Evolutionary conservation across 2,113 vertebrate genomes (phyloP), one percentile per base, ranked within the genome.

Genomic region (Gulo gulo): DNA sequence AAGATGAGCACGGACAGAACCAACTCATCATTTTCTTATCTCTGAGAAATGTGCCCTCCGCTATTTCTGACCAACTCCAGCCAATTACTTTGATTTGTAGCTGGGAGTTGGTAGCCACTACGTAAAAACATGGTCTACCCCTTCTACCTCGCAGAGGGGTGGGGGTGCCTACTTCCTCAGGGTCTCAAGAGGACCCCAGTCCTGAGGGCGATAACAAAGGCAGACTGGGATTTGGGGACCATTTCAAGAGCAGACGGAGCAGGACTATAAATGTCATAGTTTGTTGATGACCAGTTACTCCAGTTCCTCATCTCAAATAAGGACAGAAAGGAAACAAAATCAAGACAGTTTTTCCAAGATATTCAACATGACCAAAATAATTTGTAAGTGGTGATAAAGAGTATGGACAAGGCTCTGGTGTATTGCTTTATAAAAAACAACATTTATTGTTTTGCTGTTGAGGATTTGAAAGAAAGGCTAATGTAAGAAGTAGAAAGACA

Each of bases 11-110:
- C 52, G 52, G 87, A 73, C 1, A 23, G 50, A 83, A 45, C 59
- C 61, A 16, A 69, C 76, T 69, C 88, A 73, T 91, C 91, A 65
- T 63, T 93, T 93, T 74, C 82, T 94, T 74, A 29, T 81, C 89
- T 94, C 93, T 57, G 73, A 65, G 61, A 26, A 88, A 93, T n/a
- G 59, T 8, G 42, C n/a, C 59, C 45, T 97, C 57, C 65, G 9
- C 24, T 24, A 36, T 65, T 91, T 94, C 88, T 93, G 91, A 92
- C 85, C 67, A 69, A 36, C 71, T 82, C 42, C 61, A 93, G 65
- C 47, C 85, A 91, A 86, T 95, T 96, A 92, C 86, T 92, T 97
- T 97, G 88, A 97, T 95, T 97, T 95, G 95, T 86, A 89, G 80
- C 91, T 87, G 47, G 36, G 78, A 92, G 79, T 34, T 93, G 63